A percentile compares a stretch with the other conserved stretches of the same genome.
Evolutionary conservation across 92 coral and sea anemone species (phyloP).

Genomic region (Galaxea fascicularis): DNA sequence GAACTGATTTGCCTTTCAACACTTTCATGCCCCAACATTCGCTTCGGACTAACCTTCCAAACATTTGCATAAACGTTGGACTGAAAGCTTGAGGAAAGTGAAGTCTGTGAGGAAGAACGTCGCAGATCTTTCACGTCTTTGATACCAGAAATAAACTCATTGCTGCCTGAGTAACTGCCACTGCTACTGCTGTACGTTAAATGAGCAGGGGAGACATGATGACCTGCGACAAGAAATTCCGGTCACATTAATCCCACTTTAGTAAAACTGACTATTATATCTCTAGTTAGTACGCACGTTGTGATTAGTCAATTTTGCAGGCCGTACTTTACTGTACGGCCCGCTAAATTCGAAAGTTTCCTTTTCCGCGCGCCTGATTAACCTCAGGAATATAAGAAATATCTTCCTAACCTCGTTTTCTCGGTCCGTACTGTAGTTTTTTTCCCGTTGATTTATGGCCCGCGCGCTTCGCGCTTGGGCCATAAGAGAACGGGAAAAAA

Average conservation of each 20-base stretch:
- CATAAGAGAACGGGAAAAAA: no score
- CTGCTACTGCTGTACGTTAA: conserved; percentile 76
- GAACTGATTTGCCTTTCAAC: neutral
- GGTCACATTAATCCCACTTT: neutral
- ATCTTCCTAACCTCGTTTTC: no score
- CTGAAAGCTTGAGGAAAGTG: conserved; percentile 84
- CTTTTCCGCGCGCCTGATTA: no score
- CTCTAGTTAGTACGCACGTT: no score
- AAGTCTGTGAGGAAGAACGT: conserved; percentile 79
- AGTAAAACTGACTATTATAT: no score
- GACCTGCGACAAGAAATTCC: conserved; percentile 5
- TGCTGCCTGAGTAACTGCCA: conserved; percentile 65
- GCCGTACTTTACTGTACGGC: no score
- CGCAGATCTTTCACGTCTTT: conserved; percentile 76
- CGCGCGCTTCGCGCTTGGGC: no score
- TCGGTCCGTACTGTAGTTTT: no score
- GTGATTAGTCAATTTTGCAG: no score
- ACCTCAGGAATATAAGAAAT: no score
- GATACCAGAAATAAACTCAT: conserved; percentile 60
- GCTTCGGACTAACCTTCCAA: conserved; percentile 81
- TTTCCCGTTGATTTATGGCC: no score
- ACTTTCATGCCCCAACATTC: neutral
- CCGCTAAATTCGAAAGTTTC: no score
- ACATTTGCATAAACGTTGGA: conserved; percentile 88
- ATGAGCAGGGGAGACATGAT: conserved; percentile 31